A percentile compares a stretch with the other conserved stretches of the same genome.
These are phyloP conservation scores for Channa maculata DNA, from an alignment of 2,113 vertebrate genomes.

Conservation along the genomic window DNA sequence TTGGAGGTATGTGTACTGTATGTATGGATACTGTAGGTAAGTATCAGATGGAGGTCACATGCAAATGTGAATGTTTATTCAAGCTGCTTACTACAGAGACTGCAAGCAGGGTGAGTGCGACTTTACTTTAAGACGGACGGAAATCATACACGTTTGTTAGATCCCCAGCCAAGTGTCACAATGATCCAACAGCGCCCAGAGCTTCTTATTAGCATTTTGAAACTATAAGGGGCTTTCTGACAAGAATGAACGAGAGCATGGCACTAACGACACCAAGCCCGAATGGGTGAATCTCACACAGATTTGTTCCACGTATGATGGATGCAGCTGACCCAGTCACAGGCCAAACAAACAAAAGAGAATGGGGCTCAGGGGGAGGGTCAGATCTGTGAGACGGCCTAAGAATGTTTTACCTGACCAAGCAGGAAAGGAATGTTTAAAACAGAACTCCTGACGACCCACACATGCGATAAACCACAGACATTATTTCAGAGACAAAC, in stretches of 20 bases:
- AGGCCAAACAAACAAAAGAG: no score
- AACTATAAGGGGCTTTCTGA: constrained; percentile 28
- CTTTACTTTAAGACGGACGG: background rate
- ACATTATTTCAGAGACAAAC: constrained; percentile 18
- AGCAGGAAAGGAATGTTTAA: no score
- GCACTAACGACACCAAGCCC: constrained; percentile 31
- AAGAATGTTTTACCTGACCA: no score
- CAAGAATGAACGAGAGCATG: constrained; percentile 5
- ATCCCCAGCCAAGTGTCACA: constrained; percentile 12
- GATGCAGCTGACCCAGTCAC: no score
- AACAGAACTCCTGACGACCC: background rate
- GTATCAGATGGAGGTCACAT: background rate
- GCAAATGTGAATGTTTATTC: constrained; percentile 7
- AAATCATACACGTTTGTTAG: background rate
- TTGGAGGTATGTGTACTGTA: background rate
- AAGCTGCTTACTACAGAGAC: background rate
- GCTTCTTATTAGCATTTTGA: constrained; percentile 34
- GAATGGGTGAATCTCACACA: constrained; percentile 64
- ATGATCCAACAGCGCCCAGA: background rate
- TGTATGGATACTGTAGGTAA: background rate
- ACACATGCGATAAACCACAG: background rate
- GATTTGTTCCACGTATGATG: no score
- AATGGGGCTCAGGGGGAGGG: no score
- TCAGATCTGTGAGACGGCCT: no score
- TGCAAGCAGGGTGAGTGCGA: background rate